Conservation (phyloP, 2,797 vertebrate species). For the Menidia menidia region DNA sequence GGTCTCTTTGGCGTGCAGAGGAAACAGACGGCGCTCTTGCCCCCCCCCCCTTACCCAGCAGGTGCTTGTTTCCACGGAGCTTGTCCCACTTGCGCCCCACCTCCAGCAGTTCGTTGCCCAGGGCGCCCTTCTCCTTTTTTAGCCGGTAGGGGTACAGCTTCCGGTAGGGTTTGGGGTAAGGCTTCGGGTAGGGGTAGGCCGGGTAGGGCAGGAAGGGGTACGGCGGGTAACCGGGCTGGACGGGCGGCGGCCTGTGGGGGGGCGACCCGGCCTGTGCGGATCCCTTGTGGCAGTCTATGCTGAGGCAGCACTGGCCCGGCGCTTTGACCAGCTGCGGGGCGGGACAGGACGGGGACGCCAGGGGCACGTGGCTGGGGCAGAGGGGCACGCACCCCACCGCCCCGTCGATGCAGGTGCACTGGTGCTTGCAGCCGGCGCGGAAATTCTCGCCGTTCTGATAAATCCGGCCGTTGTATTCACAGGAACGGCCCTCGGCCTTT, state of each 20-base stretch:
- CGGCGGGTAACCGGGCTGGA: conserved; percentile 63
- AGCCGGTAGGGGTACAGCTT: conserved; percentile 75
- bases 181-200: conserved; percentile 62
- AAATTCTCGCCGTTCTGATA: conserved; percentile 88
- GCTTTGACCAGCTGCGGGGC: conserved; percentile 82
- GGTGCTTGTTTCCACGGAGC: conserved; percentile 73
- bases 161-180: conserved; percentile 58
- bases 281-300: conserved; percentile 79
- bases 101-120: conserved; percentile 82
- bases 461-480: conserved; percentile 85
- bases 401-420: conserved; percentile 89
- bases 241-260: conserved; percentile 58
- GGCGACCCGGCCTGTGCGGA: conserved; percentile 33
- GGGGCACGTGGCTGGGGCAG: conserved; percentile 81
- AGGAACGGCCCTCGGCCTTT: conserved; percentile 85
- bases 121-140: conserved; percentile 70
- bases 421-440: conserved; percentile 85
- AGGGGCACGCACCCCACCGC: conserved; percentile 86
- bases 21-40: conserved; percentile 55
- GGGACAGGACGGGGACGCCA: conserved; percentile 81
- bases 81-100: conserved; percentile 78
- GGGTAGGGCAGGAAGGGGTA: conserved; percentile 75
- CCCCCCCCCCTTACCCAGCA: conserved; percentile 76
- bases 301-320: conserved; percentile 86
- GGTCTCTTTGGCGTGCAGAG: conserved; percentile 53